Conservation (phyloP, 2,797 vertebrate species). For the Diceros bicornis region DNA sequence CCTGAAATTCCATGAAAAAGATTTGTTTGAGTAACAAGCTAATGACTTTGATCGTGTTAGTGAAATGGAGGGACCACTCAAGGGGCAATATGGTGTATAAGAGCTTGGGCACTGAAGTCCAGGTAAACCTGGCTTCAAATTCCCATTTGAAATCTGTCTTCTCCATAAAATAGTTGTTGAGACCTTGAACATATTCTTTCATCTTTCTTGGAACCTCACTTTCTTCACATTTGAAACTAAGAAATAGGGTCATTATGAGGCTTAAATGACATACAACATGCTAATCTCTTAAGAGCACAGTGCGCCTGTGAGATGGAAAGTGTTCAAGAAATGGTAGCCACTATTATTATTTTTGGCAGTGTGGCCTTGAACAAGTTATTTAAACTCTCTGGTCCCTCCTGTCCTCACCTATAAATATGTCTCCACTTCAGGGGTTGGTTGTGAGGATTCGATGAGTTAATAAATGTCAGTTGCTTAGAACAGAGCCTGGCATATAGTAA, state of each 20-base stretch:
- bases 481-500: constrained; percentile 61
- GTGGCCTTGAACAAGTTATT: constrained; percentile 46
- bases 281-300: constrained; percentile 50
- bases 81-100: background rate
- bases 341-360: constrained; percentile 28
- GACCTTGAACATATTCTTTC: constrained; percentile 20
- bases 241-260: constrained; percentile 34
- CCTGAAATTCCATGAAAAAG: constrained; percentile 64
- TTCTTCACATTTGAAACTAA: constrained; percentile 53
- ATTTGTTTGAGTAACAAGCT: constrained; percentile 8
- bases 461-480: constrained; percentile 67
- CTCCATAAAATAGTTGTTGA: constrained; percentile 46
- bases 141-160: constrained; percentile 49
- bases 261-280: constrained; percentile 22
- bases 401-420: constrained; percentile 63
- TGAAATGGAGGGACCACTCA: background rate
- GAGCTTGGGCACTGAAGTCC: constrained; percentile 50
- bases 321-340: constrained; percentile 52
- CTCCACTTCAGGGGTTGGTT: constrained; percentile 39
- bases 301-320: constrained; percentile 11
- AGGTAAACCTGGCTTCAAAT: constrained; percentile 63
- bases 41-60: constrained; percentile 22
- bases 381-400: constrained; percentile 56
- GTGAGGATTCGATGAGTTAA: constrained; percentile 65
- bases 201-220: constrained; percentile 52